phyloP scores from a whole-genome alignment of 2,113 vertebrate genomes.

The Ochotona curzoniae region DNA sequence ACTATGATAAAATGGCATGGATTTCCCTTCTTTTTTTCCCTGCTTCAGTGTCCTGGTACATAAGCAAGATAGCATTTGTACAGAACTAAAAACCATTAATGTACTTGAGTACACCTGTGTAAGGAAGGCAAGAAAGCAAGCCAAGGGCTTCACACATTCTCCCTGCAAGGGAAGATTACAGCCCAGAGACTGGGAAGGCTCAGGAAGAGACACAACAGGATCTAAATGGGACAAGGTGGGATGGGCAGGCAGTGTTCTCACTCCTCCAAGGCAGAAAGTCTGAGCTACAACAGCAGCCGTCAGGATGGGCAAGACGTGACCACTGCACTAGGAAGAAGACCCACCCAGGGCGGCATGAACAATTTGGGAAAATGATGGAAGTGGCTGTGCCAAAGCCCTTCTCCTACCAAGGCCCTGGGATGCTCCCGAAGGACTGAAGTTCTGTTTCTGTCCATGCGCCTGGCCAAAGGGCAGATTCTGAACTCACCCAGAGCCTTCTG shows the following conservation, averaged over 20 bases:
- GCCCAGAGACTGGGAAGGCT: not conserved
- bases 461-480: rapidly evolving
- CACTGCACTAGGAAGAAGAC: not conserved
- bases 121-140: not conserved
- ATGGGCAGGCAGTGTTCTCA: not conserved
- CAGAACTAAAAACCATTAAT: not conserved
- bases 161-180: not conserved
- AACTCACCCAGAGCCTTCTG: not conserved
- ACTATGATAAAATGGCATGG: not conserved
- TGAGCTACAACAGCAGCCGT: rapidly evolving
- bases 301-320: not conserved
- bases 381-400: rapidly evolving
- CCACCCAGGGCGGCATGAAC: no score
- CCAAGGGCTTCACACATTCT: not conserved
- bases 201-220: not conserved
- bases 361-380: rapidly evolving
- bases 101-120: not conserved
- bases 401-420: rapidly evolving
- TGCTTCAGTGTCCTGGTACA: not conserved
- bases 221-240: not conserved
- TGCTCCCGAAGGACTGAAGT: rapidly evolving
- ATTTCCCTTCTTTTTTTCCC: not conserved
- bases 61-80: not conserved
- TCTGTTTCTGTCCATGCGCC: not conserved
- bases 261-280: not conserved